Base-by-base conservation (phyloP, 2,888 invertebrate species). In the Andrena haemorrhoa region DNA sequence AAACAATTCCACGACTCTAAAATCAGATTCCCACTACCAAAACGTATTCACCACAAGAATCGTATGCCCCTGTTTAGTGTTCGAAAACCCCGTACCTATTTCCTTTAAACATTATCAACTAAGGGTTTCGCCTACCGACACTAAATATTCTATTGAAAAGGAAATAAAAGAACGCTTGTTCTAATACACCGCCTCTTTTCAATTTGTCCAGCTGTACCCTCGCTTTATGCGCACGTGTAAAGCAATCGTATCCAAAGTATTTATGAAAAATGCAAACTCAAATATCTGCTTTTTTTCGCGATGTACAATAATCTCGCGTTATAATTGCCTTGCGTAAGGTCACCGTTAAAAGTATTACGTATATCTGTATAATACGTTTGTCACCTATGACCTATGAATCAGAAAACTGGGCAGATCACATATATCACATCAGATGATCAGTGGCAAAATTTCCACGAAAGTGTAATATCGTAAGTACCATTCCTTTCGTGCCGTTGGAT, bases 1-100 rank as follows among this genome's bases (percentile, higher is more conserved):
- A 99, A 99, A 95, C 99, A 99, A 95, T 99, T 99, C 97, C 99
- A 99, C 95, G 98, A 99, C 95, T 97, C 98, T 84, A 97, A 96
- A 94, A 99, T 99, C 94, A 96, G 96, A 94, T 99, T 99, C 97
- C 99, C 99, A 88, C 95, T 99, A 95, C 98, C 99, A 79, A 98
- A 98, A 94, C 96, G 98, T 90, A 97, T 98, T 88, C 96, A 97
- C 93, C 97, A 97, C 94, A 96, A 96, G 95, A 97, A 97, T 94
- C 96, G 96, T 90, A 96, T 98, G 95, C 97, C 97, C 3, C 95
- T 96, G 86, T 98, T 98, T 96, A 98, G 98, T 79, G 96, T 96
- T 93, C 96, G 97, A 93, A 96, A 97, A 94, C 97, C 97, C 91
- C 96, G 96, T 94, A 97, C 97, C 84, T 97, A 96, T 94, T 97